These are phyloP conservation scores for Pomatostomus ruficeps DNA, from an alignment of 2,113 vertebrate species.

Conservation along the genomic window DNA sequence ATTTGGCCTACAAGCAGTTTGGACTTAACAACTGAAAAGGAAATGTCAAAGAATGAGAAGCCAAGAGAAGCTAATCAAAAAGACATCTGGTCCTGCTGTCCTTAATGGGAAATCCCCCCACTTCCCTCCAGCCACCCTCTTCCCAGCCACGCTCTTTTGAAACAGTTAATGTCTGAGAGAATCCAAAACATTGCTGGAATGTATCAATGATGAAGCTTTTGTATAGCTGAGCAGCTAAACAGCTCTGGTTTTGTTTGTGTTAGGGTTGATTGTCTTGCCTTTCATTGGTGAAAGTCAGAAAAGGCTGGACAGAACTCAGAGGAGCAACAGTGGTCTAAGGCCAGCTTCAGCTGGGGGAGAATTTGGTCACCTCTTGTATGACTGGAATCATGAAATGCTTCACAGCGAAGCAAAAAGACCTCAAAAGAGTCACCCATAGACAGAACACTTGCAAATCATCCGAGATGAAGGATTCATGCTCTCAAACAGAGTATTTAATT, in stretches of 20 bases:
- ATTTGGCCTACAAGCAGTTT: constrained; percentile 19
- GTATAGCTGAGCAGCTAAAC: constrained; percentile 30
- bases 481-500: neutral
- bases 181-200: constrained; percentile 57
- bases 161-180: constrained; percentile 51
- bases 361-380: neutral
- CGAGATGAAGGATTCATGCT: neutral
- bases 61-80: constrained; percentile 47
- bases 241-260: constrained; percentile 33
- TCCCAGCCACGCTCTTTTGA: constrained; percentile 22
- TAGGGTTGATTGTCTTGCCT: constrained; percentile 21
- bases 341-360: neutral
- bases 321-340: neutral
- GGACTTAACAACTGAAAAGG: constrained; percentile 13
- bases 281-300: neutral
- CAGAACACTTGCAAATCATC: neutral
- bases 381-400: neutral
- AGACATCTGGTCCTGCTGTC: constrained; percentile 46
- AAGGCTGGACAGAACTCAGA: neutral
- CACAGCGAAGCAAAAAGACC: neutral
- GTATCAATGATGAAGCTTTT: constrained; percentile 18
- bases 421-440: neutral
- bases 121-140: neutral
- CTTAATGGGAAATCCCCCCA: constrained; percentile 24
- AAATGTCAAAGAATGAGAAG: constrained; percentile 28